These are phyloP conservation scores for Proales similis DNA, from an alignment of 1,140 invertebrate species.

Conservation along the genomic window DNA sequence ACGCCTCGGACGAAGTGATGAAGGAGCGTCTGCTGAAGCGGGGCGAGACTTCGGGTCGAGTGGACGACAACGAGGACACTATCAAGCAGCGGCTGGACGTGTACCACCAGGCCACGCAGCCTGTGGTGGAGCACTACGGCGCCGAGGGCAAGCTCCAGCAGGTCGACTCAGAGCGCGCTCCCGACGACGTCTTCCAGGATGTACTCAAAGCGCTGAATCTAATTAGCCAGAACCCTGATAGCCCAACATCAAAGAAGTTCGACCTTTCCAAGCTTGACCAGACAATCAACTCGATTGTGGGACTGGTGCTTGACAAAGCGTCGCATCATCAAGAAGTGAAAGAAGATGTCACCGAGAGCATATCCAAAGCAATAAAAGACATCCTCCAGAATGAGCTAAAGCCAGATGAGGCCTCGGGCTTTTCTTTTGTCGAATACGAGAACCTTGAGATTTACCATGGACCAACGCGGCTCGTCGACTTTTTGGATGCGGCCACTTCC, in stretches of 20 bases:
- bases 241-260: slow-evolving; percentile 29
- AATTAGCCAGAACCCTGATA: too few relatives aligned
- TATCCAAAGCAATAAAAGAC: slow-evolving; percentile 32
- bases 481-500: slow-evolving; percentile 10
- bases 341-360: slow-evolving; percentile 22
- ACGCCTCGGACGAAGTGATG: slow-evolving; percentile 76
- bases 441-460: slow-evolving; percentile 28
- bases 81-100: slow-evolving; percentile 66
- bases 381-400: slow-evolving; percentile 17
- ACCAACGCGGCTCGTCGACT: slow-evolving; percentile 19
- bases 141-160: slow-evolving; percentile 20
- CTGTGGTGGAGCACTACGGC: slow-evolving; percentile 69
- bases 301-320: slow-evolving; percentile 18
- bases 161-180: slow-evolving; percentile 20
- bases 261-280: slow-evolving; percentile 25
- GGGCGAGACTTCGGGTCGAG: slow-evolving; percentile 70
- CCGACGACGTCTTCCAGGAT: slow-evolving; percentile 26
- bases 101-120: not conserved
- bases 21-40: slow-evolving; percentile 72
- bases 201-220: slow-evolving; percentile 10
- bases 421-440: slow-evolving; percentile 29
- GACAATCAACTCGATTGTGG: slow-evolving; percentile 23
- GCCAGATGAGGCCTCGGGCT: slow-evolving; percentile 34
- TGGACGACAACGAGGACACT: slow-evolving; percentile 87
- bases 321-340: slow-evolving; percentile 16